Evolutionary conservation across 2,888 invertebrate species (phyloP).

Genomic region (Cryptosula pallasiana): DNA sequence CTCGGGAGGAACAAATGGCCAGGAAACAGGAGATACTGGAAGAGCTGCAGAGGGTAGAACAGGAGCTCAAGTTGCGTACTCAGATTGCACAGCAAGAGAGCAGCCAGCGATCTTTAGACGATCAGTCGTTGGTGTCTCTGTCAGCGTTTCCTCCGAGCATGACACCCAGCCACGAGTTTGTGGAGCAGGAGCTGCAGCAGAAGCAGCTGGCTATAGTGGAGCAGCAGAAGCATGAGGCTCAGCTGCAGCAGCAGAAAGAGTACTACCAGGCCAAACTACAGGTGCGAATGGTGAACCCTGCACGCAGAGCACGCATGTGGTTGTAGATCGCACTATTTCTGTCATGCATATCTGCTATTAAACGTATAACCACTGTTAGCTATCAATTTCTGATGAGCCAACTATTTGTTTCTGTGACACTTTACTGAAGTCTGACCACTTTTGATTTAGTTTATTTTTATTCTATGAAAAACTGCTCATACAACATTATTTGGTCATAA

Average conservation of each 20-base stretch:
- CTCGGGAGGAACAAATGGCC: conserved; percentile 62
- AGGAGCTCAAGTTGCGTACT: conserved; percentile 60
- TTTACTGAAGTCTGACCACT: too few species aligned
- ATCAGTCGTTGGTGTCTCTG: background rate
- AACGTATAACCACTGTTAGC: too few species aligned
- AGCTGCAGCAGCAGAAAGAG: conserved; percentile 30
- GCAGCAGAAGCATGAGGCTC: conserved; percentile 30
- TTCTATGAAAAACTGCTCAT: too few species aligned
- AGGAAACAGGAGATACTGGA: conserved; percentile 66
- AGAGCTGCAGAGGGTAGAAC: conserved; percentile 66
- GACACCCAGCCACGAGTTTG: conserved; percentile 26
- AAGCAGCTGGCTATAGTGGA: conserved; percentile 27
- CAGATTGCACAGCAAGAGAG: conserved; percentile 24
- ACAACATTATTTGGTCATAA: too few species aligned
- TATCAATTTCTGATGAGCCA: too few species aligned
- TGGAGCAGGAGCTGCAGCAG: conserved; percentile 33
- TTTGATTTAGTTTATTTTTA: too few species aligned
- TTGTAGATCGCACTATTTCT: too few species aligned
- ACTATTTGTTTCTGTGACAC: too few species aligned
- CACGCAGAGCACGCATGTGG: too few species aligned
- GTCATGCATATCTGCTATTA: too few species aligned
- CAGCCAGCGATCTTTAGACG: background rate
- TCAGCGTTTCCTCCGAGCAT: background rate
- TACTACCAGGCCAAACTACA: conserved; percentile 28
- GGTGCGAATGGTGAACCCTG: too few species aligned